These are phyloP conservation scores for Reticulitermes lucifugus DNA, from an alignment of 2,888 invertebrate genomes.

Conservation along the genomic window DNA sequence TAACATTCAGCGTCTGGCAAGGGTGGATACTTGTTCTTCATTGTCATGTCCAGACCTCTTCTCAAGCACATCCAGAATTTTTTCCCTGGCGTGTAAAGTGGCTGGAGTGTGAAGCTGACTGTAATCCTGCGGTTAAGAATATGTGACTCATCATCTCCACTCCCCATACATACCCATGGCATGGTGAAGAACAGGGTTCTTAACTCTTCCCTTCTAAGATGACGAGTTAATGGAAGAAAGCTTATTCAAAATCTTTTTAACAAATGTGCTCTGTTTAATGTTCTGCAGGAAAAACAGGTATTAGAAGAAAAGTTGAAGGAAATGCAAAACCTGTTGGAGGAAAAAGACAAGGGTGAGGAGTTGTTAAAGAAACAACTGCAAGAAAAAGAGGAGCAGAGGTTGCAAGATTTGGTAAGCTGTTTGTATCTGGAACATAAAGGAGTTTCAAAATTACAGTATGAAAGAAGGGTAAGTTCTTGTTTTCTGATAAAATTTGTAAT, in stretches of 20 bases:
- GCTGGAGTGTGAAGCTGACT: not conserved
- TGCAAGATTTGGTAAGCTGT: slow-evolving; percentile 60
- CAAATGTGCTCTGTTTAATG: not conserved
- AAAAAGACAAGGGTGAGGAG: slow-evolving; percentile 66
- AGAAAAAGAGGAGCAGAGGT: slow-evolving; percentile 62
- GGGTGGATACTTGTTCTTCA: too few relatives aligned
- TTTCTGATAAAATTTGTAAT: not conserved
- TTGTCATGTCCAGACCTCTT: too few relatives aligned
- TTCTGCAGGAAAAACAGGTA: slow-evolving; percentile 30
- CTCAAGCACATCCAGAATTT: too few relatives aligned
- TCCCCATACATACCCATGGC: not conserved
- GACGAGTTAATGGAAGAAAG: too few relatives aligned
- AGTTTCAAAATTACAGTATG: too few relatives aligned
- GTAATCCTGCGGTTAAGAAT: not conserved
- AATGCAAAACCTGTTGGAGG: slow-evolving; percentile 67
- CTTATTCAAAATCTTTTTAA: not conserved
- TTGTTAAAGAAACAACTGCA: slow-evolving; percentile 66
- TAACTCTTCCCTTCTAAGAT: too few relatives aligned
- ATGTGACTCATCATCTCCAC: not conserved
- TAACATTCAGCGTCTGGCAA: too few relatives aligned
- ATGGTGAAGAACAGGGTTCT: not conserved
- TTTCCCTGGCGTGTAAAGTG: too few relatives aligned
- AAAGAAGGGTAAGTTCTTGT: too few relatives aligned
- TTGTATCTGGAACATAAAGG: not conserved
- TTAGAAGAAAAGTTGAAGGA: slow-evolving; percentile 58